phyloP scores from a whole-genome alignment of 2,113 vertebrate genomes.

The Oreocharis arfaki region DNA sequence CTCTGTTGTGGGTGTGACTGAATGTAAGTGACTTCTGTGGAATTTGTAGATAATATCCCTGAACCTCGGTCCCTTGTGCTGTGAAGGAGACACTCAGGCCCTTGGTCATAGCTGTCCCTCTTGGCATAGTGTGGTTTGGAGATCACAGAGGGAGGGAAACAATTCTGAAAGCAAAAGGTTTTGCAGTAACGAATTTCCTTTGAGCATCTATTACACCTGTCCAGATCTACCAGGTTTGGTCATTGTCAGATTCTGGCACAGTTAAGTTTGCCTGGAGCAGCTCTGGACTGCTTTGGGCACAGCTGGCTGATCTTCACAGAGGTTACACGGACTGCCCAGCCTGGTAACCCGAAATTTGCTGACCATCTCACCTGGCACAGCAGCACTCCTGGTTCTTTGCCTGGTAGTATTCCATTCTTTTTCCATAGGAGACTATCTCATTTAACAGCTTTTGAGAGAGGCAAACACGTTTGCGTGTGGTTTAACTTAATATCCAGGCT shows the following conservation, averaged over 20 bases:
- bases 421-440: background rate
- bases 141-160: background rate
- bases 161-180: background rate
- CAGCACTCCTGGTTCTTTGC: background rate
- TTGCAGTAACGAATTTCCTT: background rate
- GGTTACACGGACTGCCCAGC: background rate
- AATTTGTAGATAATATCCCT: background rate
- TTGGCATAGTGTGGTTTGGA: background rate
- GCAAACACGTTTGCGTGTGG: background rate
- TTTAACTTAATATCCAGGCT: background rate
- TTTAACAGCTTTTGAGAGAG: slow-evolving; percentile 9
- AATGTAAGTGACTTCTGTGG: background rate
- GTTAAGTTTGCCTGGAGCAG: background rate
- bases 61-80: background rate
- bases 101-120: background rate
- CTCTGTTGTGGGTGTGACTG: background rate
- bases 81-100: background rate
- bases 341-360: background rate
- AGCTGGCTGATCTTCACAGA: background rate
- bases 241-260: background rate
- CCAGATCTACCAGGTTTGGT: background rate
- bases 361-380: background rate
- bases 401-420: background rate
- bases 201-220: background rate
- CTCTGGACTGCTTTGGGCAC: background rate